Evolutionary conservation across 53 echinoderm and acorn worm genomes (phyloP), one percentile per base, ranked within the genome.

Genomic region (Mesocentrotus franciscanus): DNA sequence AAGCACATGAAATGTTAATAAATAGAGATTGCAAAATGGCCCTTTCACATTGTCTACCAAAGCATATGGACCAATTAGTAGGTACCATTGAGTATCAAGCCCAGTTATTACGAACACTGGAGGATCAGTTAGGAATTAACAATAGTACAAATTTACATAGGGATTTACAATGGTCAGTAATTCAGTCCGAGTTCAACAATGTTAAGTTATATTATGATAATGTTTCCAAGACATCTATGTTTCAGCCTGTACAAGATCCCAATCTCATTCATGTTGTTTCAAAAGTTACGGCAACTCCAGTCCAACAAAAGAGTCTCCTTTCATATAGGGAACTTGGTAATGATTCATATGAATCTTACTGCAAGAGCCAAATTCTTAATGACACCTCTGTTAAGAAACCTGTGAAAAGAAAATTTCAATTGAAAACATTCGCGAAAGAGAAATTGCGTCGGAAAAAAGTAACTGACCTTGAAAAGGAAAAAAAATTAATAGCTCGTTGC

Each of bases 1-100:
- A 97, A 59, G 94, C 95, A 7, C 96, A 97, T 79, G 97, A 97
- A 64, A 97, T 97, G 96, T 12, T 95, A 14, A 96, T 97, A 12
- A 97, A 97, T 56, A 96, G 79, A 60, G 95, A 95, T 18, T 78
- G 93, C 20, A 95, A 97, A 85, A 97, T 96, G 96, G 90, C 96
- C 22, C 85, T 97, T n/a, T 95, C 89, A 22, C 24, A 49, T 75
- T 10, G 90, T 90, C 75, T 96, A 10, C 96, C 96, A 24, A 87
- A 85, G 8, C 85, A 90, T 36, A 93, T 96, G 64, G 93, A 90
- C 0, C 85, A 96, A 62, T 70, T 95, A 79, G 91, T 78, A 95
- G 95, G 78, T 95, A 78, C 61, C 7, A 79, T 93, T 32, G 60
- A 93, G 34, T 93, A 93, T 34, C 60, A 79, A 93, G 93, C 78